phyloP scores from a whole-genome alignment of 2,888 invertebrate genomes.

The Crematogaster levior region DNA sequence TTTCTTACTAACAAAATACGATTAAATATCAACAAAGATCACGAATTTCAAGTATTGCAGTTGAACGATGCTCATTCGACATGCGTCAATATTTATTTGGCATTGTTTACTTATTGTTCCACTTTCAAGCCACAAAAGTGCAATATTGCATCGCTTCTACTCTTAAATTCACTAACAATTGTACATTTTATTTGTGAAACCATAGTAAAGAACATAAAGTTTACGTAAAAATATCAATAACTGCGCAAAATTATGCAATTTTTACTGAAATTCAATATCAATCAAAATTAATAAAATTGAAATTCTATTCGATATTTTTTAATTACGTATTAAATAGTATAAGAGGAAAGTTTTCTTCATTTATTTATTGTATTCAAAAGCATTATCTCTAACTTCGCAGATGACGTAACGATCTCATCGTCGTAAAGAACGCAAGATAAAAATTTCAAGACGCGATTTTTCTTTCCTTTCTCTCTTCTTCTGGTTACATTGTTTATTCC shows the following conservation, averaged over 20 bases:
- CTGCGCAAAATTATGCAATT: background rate
- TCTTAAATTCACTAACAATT: conserved; percentile 19
- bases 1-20: conserved; percentile 30
- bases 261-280: background rate
- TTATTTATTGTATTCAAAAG: background rate
- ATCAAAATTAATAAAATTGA: background rate
- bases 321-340: background rate
- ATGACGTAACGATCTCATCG: conserved; percentile 16
- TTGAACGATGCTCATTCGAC: conserved; percentile 6
- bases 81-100: conserved; percentile 34
- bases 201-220: background rate
- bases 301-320: background rate
- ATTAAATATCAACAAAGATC: conserved; percentile 29
- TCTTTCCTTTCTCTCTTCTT: too few relatives aligned
- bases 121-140: conserved; percentile 31
- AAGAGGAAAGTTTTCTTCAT: background rate
- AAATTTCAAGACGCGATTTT: background rate
- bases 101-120: conserved; percentile 41
- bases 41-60: conserved; percentile 24
- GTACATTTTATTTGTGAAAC: conserved; percentile 23
- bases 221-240: background rate
- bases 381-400: background rate
- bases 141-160: conserved; percentile 4
- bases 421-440: background rate
- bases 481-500: conserved; percentile 4